A percentile compares a stretch with the other conserved stretches of the same genome.
Conservation (phyloP, 2,797 vertebrate species). For the Natrix natrix region DNA sequence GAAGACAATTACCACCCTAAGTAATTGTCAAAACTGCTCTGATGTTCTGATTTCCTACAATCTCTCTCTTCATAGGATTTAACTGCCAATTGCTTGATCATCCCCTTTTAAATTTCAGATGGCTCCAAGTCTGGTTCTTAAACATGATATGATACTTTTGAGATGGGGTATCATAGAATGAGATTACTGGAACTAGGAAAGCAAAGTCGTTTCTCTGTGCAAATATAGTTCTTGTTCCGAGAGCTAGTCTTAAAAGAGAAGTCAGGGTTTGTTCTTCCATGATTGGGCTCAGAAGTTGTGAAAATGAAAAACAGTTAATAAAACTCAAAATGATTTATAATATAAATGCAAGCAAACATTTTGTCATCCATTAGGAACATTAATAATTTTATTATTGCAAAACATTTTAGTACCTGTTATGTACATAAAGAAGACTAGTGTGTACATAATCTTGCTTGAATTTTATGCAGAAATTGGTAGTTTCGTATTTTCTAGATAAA, state of each 20-base stretch:
- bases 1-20: background rate
- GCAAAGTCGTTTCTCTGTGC: background rate
- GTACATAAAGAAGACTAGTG: background rate
- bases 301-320: background rate
- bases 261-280: background rate
- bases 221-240: background rate
- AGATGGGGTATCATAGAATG: background rate
- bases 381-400: background rate
- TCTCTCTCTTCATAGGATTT: background rate
- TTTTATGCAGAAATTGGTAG: background rate
- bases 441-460: background rate
- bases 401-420: background rate
- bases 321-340: background rate
- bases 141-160: background rate
- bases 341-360: background rate
- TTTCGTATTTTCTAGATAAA: background rate
- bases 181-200: background rate
- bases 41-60: background rate
- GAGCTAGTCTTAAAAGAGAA: background rate
- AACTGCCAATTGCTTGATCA: background rate
- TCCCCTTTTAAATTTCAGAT: background rate
- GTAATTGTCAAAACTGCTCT: background rate
- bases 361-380: background rate
- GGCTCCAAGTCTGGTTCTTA: background rate
- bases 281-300: background rate